phyloP scores from a whole-genome alignment of 1,140 invertebrate genomes.

The Penaeus vannamei region DNA sequence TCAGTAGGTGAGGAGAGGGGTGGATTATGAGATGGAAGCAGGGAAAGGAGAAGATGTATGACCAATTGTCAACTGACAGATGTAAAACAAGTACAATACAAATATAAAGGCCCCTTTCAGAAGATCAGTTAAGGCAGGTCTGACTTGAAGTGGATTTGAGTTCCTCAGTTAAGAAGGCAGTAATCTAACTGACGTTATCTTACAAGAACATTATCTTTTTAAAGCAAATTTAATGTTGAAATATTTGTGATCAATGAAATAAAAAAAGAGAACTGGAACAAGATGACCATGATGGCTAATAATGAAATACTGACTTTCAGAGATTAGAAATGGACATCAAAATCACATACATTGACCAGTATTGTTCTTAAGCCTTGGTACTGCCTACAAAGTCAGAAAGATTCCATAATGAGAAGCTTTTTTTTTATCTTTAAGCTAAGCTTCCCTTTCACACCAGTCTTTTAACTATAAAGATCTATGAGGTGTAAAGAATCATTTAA shows the following conservation, averaged over 20 bases:
- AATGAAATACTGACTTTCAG: constrained; percentile 57
- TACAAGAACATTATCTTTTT: constrained; percentile 41
- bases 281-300: constrained; percentile 55
- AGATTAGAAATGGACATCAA: constrained; percentile 59
- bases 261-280: constrained; percentile 45
- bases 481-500: constrained; percentile 24
- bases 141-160: constrained; percentile 52
- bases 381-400: constrained; percentile 37
- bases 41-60: constrained; percentile 30
- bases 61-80: constrained; percentile 7
- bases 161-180: constrained; percentile 38
- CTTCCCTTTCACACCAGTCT: constrained; percentile 24
- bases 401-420: constrained; percentile 41
- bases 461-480: constrained; percentile 32
- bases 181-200: constrained; percentile 41
- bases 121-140: constrained; percentile 63
- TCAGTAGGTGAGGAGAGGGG: too few relatives aligned
- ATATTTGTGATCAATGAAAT: constrained; percentile 35
- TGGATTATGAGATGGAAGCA: neutral
- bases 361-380: constrained; percentile 50
- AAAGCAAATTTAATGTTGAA: constrained; percentile 47
- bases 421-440: neutral
- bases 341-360: constrained; percentile 58
- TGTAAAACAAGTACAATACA: constrained; percentile 62
- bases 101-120: constrained; percentile 62